A percentile compares a stretch with the other conserved stretches of the same genome.
phyloP scores from a whole-genome alignment of 2,797 vertebrate genomes.

The Heteromormyrus szaboi region DNA sequence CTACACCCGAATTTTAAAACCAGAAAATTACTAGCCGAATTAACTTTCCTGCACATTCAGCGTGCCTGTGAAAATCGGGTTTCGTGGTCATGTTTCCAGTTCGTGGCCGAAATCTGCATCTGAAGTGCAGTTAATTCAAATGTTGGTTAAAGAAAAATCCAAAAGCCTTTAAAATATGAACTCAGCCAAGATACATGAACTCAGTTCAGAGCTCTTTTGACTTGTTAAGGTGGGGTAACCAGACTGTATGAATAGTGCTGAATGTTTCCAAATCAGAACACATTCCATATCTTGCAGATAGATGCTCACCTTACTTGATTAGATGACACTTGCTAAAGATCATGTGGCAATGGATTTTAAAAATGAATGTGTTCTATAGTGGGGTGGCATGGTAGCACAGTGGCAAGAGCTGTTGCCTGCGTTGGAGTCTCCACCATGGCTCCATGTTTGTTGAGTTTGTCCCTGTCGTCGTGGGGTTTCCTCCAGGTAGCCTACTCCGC shows the following conservation, averaged over 20 bases:
- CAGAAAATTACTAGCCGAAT: background rate
- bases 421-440: background rate
- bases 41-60: background rate
- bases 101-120: background rate
- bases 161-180: background rate
- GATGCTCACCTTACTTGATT: background rate
- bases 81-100: background rate
- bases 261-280: background rate
- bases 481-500: no score
- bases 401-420: background rate
- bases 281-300: background rate
- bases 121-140: background rate
- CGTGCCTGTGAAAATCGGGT: background rate
- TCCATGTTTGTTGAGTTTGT: background rate
- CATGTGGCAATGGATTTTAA: background rate
- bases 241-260: background rate
- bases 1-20: background rate
- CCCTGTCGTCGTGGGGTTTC: no score
- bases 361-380: background rate
- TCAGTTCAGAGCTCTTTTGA: background rate
- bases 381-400: background rate
- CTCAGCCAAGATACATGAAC: background rate
- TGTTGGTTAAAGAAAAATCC: background rate
- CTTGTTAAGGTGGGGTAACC: background rate
- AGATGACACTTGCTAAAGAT: background rate